Percentiles rank a stretch among this genome's conserved stretches.
Evolutionary conservation across 2,113 vertebrate species (phyloP).

Genomic region (Apteryx mantelli): DNA sequence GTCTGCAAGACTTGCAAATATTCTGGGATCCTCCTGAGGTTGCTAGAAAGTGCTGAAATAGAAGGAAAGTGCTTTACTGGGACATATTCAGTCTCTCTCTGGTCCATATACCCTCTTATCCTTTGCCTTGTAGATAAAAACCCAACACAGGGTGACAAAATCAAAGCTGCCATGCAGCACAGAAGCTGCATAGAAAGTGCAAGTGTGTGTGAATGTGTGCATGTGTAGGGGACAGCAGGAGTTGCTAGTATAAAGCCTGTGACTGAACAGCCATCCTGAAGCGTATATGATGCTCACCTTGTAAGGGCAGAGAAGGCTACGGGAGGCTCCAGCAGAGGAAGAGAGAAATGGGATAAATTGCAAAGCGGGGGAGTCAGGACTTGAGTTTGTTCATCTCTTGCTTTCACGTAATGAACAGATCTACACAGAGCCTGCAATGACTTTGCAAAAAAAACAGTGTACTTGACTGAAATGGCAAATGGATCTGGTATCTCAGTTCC

Average conservation of each 20-base stretch:
- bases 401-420: background rate
- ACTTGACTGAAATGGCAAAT: background rate
- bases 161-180: background rate
- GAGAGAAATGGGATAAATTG: background rate
- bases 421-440: background rate
- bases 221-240: background rate
- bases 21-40: background rate
- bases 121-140: background rate
- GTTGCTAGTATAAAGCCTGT: background rate
- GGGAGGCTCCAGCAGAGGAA: background rate
- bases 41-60: background rate
- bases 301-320: background rate
- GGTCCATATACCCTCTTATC: background rate
- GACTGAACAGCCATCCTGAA: background rate
- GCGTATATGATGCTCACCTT: background rate
- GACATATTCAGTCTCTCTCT: background rate
- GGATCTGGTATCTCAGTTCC: background rate
- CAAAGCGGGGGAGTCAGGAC: background rate
- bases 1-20: background rate
- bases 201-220: background rate
- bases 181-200: background rate
- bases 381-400: background rate
- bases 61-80: background rate
- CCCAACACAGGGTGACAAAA: background rate
- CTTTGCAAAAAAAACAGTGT: background rate